These are phyloP conservation scores for Aphidius colemani DNA, from an alignment of 2,888 invertebrate species.

Conservation along the genomic window DNA sequence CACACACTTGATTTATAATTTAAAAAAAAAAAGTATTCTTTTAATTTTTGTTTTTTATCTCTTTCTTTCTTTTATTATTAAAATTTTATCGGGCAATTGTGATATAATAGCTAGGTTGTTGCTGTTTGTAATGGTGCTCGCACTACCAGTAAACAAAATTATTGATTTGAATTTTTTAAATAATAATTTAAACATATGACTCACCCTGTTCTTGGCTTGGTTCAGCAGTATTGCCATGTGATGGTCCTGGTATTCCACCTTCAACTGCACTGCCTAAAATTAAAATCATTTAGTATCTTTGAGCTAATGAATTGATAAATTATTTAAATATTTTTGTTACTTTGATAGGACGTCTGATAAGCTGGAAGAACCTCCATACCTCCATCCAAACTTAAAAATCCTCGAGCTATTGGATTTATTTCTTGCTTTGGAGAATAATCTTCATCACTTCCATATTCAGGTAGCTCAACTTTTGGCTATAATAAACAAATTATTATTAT, in stretches of 20 bases:
- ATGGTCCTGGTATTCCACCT: constrained; percentile 58
- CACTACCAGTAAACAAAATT: constrained; percentile 49
- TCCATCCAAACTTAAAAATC: constrained; percentile 58
- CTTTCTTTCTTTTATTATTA: constrained; percentile 10
- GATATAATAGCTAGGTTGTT: constrained; percentile 61
- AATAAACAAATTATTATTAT: constrained; percentile 32
- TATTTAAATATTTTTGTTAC: constrained; percentile 36
- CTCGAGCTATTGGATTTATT: constrained; percentile 56
- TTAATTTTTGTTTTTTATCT: constrained; percentile 27
- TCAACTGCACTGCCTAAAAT: constrained; percentile 52
- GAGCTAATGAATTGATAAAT: not conserved
- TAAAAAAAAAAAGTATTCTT: constrained; percentile 18
- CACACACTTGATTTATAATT: constrained; percentile 34
- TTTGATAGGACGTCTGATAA: constrained; percentile 56
- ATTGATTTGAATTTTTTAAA: constrained; percentile 18
- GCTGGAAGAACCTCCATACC: constrained; percentile 58
- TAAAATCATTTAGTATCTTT: not conserved
- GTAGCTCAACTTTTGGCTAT: constrained; percentile 75
- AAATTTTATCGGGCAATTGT: constrained; percentile 47
- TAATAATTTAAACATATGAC: constrained; percentile 38
- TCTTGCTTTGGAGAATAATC: constrained; percentile 62
- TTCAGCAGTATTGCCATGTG: constrained; percentile 54
- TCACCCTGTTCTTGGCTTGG: constrained; percentile 59
- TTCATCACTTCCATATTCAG: constrained; percentile 75
- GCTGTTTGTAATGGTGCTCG: constrained; percentile 62